Percentiles rank a stretch among this genome's conserved stretches.
phyloP scores from a whole-genome alignment of 1,140 invertebrate genomes.

The Araneus ventricosus region DNA sequence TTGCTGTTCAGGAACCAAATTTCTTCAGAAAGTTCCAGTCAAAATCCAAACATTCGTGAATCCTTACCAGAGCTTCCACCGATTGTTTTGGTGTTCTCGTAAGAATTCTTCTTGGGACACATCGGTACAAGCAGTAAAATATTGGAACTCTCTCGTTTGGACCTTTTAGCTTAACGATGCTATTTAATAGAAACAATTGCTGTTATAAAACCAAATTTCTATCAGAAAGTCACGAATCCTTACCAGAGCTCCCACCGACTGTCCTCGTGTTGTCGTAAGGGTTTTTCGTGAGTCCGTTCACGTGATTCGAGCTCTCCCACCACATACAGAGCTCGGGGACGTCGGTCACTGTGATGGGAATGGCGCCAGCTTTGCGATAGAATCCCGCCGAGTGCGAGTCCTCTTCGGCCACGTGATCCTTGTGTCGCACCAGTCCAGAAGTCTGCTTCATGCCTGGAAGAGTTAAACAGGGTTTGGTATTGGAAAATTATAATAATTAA shows the following conservation, averaged over 20 bases:
- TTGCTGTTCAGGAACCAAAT: neutral
- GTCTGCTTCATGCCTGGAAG: slow-evolving; percentile 82
- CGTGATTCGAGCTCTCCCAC: slow-evolving; percentile 92
- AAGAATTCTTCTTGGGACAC: no score
- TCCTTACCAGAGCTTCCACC: neutral
- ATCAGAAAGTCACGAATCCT: neutral
- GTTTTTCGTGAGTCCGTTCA: slow-evolving; percentile 92
- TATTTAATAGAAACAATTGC: no score
- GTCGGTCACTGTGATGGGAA: slow-evolving; percentile 89
- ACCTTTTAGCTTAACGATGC: no score
- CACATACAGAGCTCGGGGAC: slow-evolving; percentile 90
- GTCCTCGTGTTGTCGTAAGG: slow-evolving; percentile 92
- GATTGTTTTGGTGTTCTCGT: no score
- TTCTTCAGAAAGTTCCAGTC: neutral
- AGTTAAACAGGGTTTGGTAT: neutral
- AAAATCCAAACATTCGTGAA: no score
- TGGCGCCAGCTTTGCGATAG: slow-evolving; percentile 87
- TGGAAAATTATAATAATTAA: no score
- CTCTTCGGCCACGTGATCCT: slow-evolving; percentile 83
- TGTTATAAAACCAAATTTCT: neutral
- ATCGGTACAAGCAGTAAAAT: no score
- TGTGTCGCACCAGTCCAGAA: slow-evolving; percentile 78
- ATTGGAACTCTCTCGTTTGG: no score
- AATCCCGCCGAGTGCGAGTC: slow-evolving; percentile 86
- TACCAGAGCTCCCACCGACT: slow-evolving; percentile 84